These are phyloP conservation scores for Opisthograptis luteolata DNA, from an alignment of 2,888 invertebrate genomes.

Conservation along the genomic window DNA sequence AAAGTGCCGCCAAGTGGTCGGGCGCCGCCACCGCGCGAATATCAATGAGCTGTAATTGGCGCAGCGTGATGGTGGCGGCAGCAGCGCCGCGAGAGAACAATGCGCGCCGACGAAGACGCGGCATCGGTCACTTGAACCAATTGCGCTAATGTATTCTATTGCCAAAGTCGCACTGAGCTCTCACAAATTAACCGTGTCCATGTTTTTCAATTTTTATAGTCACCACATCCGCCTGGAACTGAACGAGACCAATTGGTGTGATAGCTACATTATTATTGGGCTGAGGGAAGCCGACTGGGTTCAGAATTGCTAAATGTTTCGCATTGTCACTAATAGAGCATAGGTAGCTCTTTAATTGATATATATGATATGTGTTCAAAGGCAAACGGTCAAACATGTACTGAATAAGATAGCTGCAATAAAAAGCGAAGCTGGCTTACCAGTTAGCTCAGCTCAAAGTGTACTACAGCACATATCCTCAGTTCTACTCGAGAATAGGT, in stretches of 20 bases:
- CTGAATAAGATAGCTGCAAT: too few species aligned
- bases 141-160: constrained; percentile 12
- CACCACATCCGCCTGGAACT: constrained; percentile 20
- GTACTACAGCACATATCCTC: too few species aligned
- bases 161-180: constrained; percentile 4
- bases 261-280: constrained; percentile 5
- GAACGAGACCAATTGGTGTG: constrained; percentile 13
- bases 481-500: too few species aligned
- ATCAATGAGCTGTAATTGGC: constrained; percentile 25
- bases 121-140: constrained; percentile 14
- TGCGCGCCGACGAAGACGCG: background rate
- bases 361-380: constrained; percentile 17
- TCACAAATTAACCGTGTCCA: constrained; percentile 6
- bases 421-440: too few species aligned
- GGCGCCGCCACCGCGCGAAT: constrained; percentile 27
- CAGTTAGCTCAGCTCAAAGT: too few species aligned
- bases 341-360: constrained; percentile 19
- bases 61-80: constrained; percentile 1
- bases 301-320: constrained; percentile 15
- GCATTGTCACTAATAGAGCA: constrained; percentile 11
- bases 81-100: constrained; percentile 1
- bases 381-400: too few species aligned
- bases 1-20: constrained; percentile 32
- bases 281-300: constrained; percentile 21
- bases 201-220: constrained; percentile 8